Evolutionary conservation across 2,797 vertebrate genomes (phyloP).

Genomic region (Graptemys geographica): DNA sequence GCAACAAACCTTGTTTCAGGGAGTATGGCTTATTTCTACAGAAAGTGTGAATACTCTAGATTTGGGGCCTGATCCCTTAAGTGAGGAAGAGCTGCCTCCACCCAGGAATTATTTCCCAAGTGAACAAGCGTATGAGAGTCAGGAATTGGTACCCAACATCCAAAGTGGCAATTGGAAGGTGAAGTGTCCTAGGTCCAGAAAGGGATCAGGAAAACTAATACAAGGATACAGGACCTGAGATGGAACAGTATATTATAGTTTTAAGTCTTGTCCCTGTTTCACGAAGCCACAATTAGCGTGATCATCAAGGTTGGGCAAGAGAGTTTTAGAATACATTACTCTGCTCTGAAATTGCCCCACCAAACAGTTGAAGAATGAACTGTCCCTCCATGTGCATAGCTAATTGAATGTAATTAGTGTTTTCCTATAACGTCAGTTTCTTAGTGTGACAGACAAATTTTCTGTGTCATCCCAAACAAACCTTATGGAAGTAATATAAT

Average conservation of each 20-base stretch:
- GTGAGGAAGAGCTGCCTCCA: background rate
- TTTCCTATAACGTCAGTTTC: background rate
- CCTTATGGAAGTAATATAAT: background rate
- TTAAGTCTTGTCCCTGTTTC: background rate
- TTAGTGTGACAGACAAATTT: background rate
- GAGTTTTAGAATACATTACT: background rate
- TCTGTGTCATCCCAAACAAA: background rate
- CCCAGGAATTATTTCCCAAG: background rate
- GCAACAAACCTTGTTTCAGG: background rate
- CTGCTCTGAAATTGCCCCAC: background rate
- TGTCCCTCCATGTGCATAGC: fast-evolving
- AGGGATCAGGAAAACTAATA: background rate
- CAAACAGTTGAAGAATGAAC: background rate
- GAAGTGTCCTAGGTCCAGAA: background rate
- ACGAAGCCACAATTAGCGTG: background rate
- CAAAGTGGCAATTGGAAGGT: background rate
- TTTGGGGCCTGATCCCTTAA: background rate
- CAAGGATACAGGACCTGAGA: background rate
- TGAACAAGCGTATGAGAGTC: background rate
- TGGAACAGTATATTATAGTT: background rate
- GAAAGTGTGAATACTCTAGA: background rate
- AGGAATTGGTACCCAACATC: background rate
- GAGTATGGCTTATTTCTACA: background rate
- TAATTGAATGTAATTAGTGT: fast-evolving
- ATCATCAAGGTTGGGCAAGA: background rate